Base-by-base conservation (phyloP, 2,888 invertebrate genomes). In the Balanococcus diminutus region DNA sequence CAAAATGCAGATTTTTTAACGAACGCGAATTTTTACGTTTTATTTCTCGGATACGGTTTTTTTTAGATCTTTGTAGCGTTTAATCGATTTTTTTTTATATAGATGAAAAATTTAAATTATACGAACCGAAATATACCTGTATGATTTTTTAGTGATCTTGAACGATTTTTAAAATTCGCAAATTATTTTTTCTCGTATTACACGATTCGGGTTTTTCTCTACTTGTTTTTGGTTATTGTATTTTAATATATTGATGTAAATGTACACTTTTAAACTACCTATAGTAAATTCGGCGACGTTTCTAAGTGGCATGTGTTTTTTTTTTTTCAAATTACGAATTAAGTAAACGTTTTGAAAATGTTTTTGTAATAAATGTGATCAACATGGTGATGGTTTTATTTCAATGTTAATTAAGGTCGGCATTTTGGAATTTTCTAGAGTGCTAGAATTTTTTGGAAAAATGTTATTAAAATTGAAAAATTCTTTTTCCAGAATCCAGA, bases 351-450 rank as follows among this genome's bases (percentile, higher is more conserved):
- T 79, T 79, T 79, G 75, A 79, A 79, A 36, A 11, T 79, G 25
- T 79, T 79, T 79, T 79, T 79, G 31, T 79, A 79, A 79, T 79
- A 79, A 79, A 79, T 79, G 75, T 79, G 75, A 79, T 79, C 75
- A 36, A 79, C 36, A 79, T 28, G 14, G 28, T 67, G 16, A 16
- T 67, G 28, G 28, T 67, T 67, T 67, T 28, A 46, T 46, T 46
- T 11, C 5, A 9, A 14, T 42, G 42, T 42, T n/a, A n/a, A n/a
- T n/a, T n/a, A n/a, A n/a, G n/a, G n/a, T n/a, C n/a, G n/a, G n/a
- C n/a, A n/a, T n/a, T n/a, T n/a, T n/a, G n/a, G n/a, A n/a, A n/a
- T n/a, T n/a, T n/a, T n/a, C n/a, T n/a, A n/a, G n/a, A n/a, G n/a
- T n/a, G n/a, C n/a, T n/a, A n/a, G n/a, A n/a, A n/a, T n/a, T n/a